These are phyloP conservation scores for Palythoa caribaeorum DNA, from an alignment of 92 coral and sea anemone genomes.

Conservation along the genomic window DNA sequence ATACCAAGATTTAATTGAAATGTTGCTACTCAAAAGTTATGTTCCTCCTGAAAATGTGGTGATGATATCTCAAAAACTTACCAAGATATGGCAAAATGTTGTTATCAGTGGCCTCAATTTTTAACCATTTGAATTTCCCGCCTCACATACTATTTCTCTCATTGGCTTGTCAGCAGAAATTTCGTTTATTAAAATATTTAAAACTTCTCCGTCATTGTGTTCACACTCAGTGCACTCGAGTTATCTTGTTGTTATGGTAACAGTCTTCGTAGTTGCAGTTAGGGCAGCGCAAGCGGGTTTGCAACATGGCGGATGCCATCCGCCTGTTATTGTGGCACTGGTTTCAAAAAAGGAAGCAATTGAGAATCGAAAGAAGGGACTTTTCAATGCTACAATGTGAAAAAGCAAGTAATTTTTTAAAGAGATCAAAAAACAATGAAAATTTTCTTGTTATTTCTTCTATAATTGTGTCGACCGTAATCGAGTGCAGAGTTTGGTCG, in stretches of 20 bases:
- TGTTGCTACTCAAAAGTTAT: constrained; percentile 25
- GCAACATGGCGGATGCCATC: neutral
- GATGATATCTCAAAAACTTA: constrained; percentile 13
- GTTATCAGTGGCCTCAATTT: constrained; percentile 16
- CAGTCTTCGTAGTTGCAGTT: no score
- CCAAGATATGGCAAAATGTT: constrained; percentile 24
- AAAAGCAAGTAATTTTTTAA: no score
- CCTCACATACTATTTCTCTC: constrained; percentile 16
- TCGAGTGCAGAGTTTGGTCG: neutral
- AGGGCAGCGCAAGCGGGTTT: neutral
- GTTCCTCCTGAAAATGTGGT: constrained; percentile 31
- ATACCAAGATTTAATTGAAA: constrained; percentile 9
- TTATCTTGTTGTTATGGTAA: no score
- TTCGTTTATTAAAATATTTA: neutral
- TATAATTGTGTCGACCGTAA: constrained; percentile 1
- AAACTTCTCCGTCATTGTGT: no score
- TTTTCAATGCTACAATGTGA: neutral
- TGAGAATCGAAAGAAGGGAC: neutral
- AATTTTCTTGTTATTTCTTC: neutral
- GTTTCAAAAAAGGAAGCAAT: neutral
- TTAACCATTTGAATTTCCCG: constrained; percentile 36
- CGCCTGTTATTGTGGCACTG: neutral
- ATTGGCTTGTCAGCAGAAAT: constrained; percentile 13
- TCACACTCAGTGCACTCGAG: no score
- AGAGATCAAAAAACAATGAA: neutral